Conservation (phyloP, 1,140 invertebrate species). For the Stegodyphus dumicola region DNA sequence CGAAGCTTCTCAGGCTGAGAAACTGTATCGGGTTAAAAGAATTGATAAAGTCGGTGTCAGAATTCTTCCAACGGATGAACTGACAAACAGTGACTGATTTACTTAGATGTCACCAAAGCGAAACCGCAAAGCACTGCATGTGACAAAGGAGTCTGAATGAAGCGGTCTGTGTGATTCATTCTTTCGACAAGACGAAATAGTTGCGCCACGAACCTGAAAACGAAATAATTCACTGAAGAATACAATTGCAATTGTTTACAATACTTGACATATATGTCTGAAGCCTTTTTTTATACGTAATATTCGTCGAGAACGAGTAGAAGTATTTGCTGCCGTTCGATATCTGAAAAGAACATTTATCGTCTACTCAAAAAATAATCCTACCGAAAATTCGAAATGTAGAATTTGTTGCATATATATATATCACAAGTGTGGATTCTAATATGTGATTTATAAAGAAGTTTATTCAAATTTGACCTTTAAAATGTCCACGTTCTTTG, state of each 20-base stretch:
- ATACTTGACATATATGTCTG: too few species aligned
- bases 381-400: not conserved
- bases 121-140: not conserved
- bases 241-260: too few species aligned
- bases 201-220: too few species aligned
- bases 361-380: not conserved
- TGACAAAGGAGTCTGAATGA: not conserved
- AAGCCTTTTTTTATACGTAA: too few species aligned
- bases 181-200: too few species aligned
- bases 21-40: not conserved
- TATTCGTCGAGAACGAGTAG: not conserved
- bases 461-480: not conserved
- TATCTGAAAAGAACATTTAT: not conserved
- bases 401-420: not conserved
- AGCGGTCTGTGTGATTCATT: not conserved
- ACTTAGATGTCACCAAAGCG: not conserved
- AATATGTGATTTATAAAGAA: not conserved
- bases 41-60: not conserved
- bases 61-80: not conserved
- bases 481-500: slow-evolving; percentile 38
- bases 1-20: not conserved
- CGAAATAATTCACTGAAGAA: too few species aligned
- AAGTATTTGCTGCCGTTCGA: not conserved
- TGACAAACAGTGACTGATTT: not conserved
- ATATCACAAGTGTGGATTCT: not conserved